These are phyloP conservation scores for Oophaga pumilio DNA, from an alignment of 2,113 vertebrate genomes.

Conservation along the genomic window DNA sequence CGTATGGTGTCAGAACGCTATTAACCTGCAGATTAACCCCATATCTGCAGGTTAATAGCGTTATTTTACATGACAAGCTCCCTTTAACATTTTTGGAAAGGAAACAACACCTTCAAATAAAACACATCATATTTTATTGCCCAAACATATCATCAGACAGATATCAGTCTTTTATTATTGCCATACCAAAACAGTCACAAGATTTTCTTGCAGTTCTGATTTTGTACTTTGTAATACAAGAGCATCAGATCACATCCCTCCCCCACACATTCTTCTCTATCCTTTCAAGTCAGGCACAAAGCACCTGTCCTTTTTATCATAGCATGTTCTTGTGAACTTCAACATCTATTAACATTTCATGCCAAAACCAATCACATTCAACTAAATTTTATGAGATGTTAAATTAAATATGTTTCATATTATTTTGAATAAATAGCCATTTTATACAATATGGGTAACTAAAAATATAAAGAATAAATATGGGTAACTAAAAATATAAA, in stretches of 20 bases:
- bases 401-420: too few species aligned
- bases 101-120: neutral
- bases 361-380: neutral
- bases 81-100: too few species aligned
- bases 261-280: constrained; percentile 12
- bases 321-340: neutral
- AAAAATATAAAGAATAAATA: neutral
- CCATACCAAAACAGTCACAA: neutral
- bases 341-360: neutral
- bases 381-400: neutral
- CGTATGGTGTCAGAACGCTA: too few species aligned
- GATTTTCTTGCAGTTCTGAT: constrained; percentile 14
- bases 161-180: neutral
- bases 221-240: neutral
- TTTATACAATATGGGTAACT: neutral
- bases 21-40: too few species aligned
- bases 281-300: neutral
- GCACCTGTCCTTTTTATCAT: constrained; percentile 7
- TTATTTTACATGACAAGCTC: too few species aligned
- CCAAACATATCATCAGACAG: neutral
- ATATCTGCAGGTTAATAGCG: too few species aligned
- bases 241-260: neutral
- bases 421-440: neutral
- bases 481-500: neutral
- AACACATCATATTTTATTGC: neutral